A percentile compares a stretch with the other conserved stretches of the same genome.
Conservation (phyloP, 23 tunicate genomes). For the Pegea sp. region DNA sequence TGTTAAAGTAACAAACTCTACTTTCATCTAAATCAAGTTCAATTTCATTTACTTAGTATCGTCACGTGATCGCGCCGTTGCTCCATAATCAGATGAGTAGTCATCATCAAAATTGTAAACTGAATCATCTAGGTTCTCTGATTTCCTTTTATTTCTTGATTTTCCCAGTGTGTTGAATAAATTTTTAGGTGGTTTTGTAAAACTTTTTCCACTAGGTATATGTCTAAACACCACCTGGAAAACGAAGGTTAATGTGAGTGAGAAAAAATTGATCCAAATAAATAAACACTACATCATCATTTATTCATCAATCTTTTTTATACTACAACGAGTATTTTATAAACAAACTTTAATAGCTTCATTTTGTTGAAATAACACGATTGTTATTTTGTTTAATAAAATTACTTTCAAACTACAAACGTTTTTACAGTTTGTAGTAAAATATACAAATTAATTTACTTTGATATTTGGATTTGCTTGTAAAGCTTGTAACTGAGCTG, state of each 20-base stretch:
- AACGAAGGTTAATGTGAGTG: too few species aligned
- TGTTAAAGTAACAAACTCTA: background rate
- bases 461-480: constrained; percentile 89
- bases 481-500: constrained; percentile 48
- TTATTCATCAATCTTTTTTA: too few species aligned
- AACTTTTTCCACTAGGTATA: constrained; percentile 76
- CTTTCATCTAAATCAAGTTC: background rate
- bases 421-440: background rate
- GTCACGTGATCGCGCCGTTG: background rate
- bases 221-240: constrained; percentile 81
- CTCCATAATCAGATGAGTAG: background rate
- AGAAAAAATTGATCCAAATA: too few species aligned
- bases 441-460: constrained; percentile 8
- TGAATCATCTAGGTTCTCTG: constrained; percentile 15
- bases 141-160: background rate
- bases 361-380: background rate
- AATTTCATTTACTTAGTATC: background rate
- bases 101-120: constrained; percentile 74
- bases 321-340: background rate
- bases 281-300: too few species aligned
- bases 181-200: constrained; percentile 71
- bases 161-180: constrained; percentile 13
- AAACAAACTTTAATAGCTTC: background rate
- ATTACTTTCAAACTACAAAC: too few species aligned
- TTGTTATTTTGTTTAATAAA: too few species aligned